Evolutionary conservation across 2,113 vertebrate genomes (phyloP).

Genomic region (Pungitius pungitius): DNA sequence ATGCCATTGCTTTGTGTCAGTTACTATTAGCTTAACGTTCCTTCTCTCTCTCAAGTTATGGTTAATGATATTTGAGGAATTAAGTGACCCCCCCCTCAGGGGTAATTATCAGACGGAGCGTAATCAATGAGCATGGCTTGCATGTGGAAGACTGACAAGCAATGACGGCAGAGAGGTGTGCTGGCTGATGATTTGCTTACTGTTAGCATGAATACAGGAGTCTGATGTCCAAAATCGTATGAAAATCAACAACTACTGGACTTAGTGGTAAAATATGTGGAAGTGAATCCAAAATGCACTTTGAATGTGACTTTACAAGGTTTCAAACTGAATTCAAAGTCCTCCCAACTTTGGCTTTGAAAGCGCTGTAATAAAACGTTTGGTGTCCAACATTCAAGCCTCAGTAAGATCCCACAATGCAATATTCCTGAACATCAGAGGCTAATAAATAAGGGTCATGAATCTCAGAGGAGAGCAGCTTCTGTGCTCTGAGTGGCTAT

Average conservation of each 20-base stretch:
- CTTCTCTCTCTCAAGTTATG: neutral
- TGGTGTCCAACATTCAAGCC: slow-evolving; percentile 36
- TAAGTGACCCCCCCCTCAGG: neutral
- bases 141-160: neutral
- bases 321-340: slow-evolving; percentile 11
- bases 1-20: neutral
- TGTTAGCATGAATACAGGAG: neutral
- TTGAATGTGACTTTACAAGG: slow-evolving; percentile 39
- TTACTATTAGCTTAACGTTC: neutral
- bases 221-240: neutral
- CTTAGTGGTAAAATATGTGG: neutral
- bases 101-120: neutral
- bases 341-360: neutral
- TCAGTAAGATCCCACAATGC: slow-evolving; percentile 14
- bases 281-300: neutral
- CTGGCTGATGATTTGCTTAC: no score
- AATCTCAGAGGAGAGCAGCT: slow-evolving; percentile 28
- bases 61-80: no score
- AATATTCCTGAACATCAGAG: neutral
- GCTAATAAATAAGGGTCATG: slow-evolving; percentile 33
- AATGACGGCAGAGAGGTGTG: neutral
- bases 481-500: slow-evolving; percentile 11
- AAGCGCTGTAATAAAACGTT: slow-evolving; percentile 22
- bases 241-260: neutral
- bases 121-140: neutral